Percentiles rank a stretch among this genome's conserved stretches.
Evolutionary conservation across 2,888 invertebrate species (phyloP).

Genomic region (Oeneis ivallda): DNA sequence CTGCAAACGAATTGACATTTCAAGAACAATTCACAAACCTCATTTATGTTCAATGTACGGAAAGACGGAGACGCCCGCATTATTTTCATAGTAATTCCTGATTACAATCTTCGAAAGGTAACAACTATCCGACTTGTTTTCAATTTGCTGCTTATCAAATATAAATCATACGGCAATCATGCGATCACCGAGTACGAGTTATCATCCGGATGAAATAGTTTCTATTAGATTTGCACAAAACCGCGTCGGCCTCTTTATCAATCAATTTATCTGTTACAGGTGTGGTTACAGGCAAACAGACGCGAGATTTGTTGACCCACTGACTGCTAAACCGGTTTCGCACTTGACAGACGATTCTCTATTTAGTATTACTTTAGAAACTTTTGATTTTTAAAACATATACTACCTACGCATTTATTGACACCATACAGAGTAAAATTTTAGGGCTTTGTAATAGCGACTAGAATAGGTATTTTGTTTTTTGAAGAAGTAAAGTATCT

Average conservation of each 20-base stretch:
- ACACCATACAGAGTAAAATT: background rate
- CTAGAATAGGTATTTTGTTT: too few species aligned
- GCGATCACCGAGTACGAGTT: conserved; percentile 57
- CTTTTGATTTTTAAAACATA: conserved; percentile 38
- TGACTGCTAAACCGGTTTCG: conserved; percentile 61
- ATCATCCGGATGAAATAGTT: conserved; percentile 62
- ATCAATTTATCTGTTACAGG: conserved; percentile 73
- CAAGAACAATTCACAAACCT: conserved; percentile 3
- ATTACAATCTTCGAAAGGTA: conserved; percentile 30
- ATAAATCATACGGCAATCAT: conserved; percentile 60
- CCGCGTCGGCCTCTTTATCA: conserved; percentile 68
- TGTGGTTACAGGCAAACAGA: conserved; percentile 60
- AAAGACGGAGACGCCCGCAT: conserved; percentile 4
- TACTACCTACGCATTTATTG: background rate
- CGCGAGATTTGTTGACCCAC: conserved; percentile 66
- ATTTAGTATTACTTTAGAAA: conserved; percentile 51
- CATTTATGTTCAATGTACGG: conserved; percentile 6
- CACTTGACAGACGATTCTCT: conserved; percentile 59
- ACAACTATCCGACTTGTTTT: conserved; percentile 34
- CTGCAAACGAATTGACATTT: background rate
- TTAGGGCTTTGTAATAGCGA: too few species aligned
- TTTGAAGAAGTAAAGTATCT: too few species aligned
- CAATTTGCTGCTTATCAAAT: conserved; percentile 43
- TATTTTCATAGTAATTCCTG: conserved; percentile 25
- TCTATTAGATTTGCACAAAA: conserved; percentile 69